phyloP scores from a whole-genome alignment of 2,888 invertebrate species.

The Cephus pulcher region DNA sequence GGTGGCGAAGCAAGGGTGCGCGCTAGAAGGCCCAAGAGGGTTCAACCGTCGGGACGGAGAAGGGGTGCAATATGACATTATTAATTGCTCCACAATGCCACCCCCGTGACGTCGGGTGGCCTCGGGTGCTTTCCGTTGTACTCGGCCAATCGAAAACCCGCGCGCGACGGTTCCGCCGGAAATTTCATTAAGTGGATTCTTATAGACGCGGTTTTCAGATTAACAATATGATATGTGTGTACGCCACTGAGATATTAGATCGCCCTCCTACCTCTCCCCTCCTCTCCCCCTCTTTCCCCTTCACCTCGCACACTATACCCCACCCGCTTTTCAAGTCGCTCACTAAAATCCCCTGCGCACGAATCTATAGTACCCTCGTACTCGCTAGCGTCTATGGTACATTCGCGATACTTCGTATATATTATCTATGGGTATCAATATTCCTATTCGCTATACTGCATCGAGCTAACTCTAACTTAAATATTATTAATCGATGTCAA shows the following conservation, averaged over 20 bases:
- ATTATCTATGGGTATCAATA: not conserved
- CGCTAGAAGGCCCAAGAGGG: conserved; percentile 6
- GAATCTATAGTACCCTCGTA: not conserved
- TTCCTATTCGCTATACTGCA: no score
- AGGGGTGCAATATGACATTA: conserved; percentile 59
- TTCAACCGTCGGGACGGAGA: conserved; percentile 20
- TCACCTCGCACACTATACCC: not conserved
- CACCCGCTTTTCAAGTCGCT: not conserved
- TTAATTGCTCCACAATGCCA: conserved; percentile 60
- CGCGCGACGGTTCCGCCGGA: conserved; percentile 46
- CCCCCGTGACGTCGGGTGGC: conserved; percentile 30
- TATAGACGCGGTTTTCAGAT: conserved; percentile 60
- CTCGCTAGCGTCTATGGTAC: not conserved
- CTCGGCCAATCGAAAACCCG: conserved; percentile 46
- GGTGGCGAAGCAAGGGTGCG: conserved; percentile 18
- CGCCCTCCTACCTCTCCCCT: conserved; percentile 16
- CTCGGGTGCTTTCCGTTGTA: conserved; percentile 39
- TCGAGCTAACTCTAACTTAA: no score
- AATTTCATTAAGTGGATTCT: conserved; percentile 64
- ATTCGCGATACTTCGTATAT: not conserved
- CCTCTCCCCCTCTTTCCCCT: not conserved
- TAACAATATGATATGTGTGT: conserved; percentile 58
- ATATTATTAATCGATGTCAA: no score
- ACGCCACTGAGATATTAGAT: conserved; percentile 33
- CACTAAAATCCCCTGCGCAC: not conserved